A percentile compares a stretch with the other conserved stretches of the same genome.
Conservation (phyloP, 2,113 vertebrate species). For the Ascaphus truei region DNA sequence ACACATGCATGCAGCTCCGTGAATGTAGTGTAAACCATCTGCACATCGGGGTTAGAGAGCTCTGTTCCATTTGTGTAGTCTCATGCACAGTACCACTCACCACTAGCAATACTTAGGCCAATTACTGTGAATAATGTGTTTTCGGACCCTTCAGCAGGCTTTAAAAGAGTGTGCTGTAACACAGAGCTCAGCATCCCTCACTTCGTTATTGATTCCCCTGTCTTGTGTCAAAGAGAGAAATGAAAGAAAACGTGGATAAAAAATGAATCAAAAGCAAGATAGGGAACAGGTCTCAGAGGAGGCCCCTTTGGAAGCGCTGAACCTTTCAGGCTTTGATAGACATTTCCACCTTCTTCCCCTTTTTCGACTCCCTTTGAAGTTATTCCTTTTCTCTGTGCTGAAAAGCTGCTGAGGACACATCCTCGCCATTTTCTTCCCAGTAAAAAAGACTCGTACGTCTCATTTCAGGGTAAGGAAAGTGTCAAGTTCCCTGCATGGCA, state of each 20-base stretch:
- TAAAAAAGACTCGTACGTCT: background rate
- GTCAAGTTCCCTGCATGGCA: no score
- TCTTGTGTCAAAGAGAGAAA: constrained; percentile 38
- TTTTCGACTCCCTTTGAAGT: constrained; percentile 45
- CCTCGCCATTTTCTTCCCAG: constrained; percentile 1
- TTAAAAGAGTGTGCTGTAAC: constrained; percentile 36
- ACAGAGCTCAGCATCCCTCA: background rate
- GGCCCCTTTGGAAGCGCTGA: constrained; percentile 35
- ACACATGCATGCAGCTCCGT: no score
- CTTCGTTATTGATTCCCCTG: constrained; percentile 40
- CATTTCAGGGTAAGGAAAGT: background rate
- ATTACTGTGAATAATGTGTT: constrained; percentile 10
- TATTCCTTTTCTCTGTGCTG: background rate
- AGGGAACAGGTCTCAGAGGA: constrained; percentile 41
- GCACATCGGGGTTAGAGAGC: no score
- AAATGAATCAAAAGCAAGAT: constrained; percentile 53
- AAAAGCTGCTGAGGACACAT: constrained; percentile 6
- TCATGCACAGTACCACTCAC: background rate
- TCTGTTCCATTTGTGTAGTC: no score
- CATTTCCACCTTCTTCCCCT: constrained; percentile 36
- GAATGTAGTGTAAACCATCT: no score
- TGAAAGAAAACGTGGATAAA: constrained; percentile 51
- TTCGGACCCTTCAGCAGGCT: background rate
- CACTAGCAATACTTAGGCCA: background rate
- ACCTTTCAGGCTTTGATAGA: constrained; percentile 42